phyloP scores from a whole-genome alignment of 2,797 vertebrate species.

The Cuniculus paca region DNA sequence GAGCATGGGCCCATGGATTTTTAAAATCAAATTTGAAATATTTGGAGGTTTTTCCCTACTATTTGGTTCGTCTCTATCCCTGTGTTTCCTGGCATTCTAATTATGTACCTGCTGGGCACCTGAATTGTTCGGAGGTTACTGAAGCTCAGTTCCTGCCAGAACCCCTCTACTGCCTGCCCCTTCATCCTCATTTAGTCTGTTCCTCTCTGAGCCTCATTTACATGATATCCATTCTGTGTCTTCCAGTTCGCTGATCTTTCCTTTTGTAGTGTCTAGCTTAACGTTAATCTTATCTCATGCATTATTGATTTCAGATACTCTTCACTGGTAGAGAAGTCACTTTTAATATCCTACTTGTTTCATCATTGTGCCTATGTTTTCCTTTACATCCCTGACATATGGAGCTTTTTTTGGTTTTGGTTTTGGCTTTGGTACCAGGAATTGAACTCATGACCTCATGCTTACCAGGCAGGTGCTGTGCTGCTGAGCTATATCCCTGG shows the following conservation, averaged over 20 bases:
- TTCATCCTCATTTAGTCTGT: neutral
- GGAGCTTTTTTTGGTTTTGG: neutral
- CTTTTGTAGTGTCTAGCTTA: neutral
- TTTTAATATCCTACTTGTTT: neutral
- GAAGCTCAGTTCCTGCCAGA: neutral
- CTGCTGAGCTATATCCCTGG: too few relatives aligned
- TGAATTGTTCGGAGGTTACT: neutral
- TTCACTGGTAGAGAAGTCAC: neutral
- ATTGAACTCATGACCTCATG: too few relatives aligned
- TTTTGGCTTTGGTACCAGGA: too few relatives aligned
- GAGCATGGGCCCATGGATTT: too few relatives aligned
- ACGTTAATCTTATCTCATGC: neutral
- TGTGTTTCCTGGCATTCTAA: neutral
- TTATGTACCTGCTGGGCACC: fast-evolving
- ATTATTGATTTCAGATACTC: neutral
- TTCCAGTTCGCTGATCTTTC: neutral
- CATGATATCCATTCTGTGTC: too few relatives aligned
- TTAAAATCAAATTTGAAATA: neutral
- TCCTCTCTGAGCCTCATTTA: neutral
- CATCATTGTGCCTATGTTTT: neutral
- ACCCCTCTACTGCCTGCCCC: neutral
- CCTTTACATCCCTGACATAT: neutral
- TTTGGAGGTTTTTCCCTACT: neutral
- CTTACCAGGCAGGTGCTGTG: too few relatives aligned
- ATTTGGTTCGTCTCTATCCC: neutral